Conservation (phyloP, 2,888 invertebrate species). For the Epinotia nisella region DNA sequence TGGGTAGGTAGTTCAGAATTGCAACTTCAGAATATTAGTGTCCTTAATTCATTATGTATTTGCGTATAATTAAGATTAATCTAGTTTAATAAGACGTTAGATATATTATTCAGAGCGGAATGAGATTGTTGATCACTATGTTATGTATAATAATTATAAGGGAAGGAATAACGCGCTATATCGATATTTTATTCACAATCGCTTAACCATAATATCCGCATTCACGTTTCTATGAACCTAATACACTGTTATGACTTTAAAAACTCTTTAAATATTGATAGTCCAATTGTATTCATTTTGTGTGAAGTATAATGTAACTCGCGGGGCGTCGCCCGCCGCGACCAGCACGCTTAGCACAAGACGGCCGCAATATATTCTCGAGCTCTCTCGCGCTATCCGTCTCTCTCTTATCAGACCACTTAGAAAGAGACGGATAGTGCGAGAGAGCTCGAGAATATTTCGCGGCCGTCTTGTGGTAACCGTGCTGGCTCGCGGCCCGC, state of each 20-base stretch:
- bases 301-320: conserved; percentile 34
- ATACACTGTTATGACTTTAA: conserved; percentile 35
- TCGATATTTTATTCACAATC: conserved; percentile 37
- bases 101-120: conserved; percentile 31
- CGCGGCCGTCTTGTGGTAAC: no score
- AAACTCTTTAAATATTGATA: conserved; percentile 38
- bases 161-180: conserved; percentile 35
- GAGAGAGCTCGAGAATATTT: no score
- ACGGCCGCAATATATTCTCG: no score
- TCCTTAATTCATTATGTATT: conserved; percentile 33
- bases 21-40: conserved; percentile 17
- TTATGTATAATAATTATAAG: conserved; percentile 32
- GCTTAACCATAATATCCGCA: conserved; percentile 34
- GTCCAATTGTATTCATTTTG: conserved; percentile 33
- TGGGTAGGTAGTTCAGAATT: conserved; percentile 22
- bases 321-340: conserved; percentile 11
- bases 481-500: neutral
- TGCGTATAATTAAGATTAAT: conserved; percentile 36
- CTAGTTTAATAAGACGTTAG: conserved; percentile 39
- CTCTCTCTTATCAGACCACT: no score
- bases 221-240: conserved; percentile 38
- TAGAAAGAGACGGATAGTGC: no score
- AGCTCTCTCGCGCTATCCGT: no score
- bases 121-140: conserved; percentile 42
- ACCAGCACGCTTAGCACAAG: no score